These are phyloP conservation scores for Hozukius guyotensis DNA, from an alignment of 2,797 vertebrate species.

Conservation along the genomic window DNA sequence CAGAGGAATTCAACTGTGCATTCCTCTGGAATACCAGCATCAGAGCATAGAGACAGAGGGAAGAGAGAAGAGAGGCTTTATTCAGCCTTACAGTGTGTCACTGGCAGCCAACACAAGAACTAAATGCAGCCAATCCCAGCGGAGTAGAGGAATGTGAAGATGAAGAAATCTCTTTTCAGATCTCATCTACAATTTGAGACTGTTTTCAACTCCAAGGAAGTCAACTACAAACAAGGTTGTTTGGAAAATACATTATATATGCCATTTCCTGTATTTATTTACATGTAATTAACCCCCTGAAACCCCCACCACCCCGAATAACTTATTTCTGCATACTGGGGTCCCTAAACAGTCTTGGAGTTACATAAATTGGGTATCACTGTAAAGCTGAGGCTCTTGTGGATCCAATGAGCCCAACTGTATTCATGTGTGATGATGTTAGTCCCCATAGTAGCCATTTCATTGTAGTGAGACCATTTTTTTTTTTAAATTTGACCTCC, in stretches of 20 bases:
- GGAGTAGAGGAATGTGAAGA: constrained; percentile 64
- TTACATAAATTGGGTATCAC: too few relatives aligned
- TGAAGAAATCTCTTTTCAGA: constrained; percentile 18
- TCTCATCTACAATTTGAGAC: constrained; percentile 29
- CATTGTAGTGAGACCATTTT: too few relatives aligned
- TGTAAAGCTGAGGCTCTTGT: too few relatives aligned
- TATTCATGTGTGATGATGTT: too few relatives aligned
- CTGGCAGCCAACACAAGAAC: constrained; percentile 34
- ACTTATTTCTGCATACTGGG: too few relatives aligned
- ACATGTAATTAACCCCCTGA: neutral
- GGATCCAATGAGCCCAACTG: too few relatives aligned
- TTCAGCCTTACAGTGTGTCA: constrained; percentile 38
- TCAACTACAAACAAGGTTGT: neutral
- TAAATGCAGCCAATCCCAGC: constrained; percentile 62
- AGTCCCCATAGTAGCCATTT: too few relatives aligned
- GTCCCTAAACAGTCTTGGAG: too few relatives aligned
- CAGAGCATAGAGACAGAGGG: constrained; percentile 36
- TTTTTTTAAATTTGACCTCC: accelerated
- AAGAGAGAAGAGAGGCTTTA: constrained; percentile 39
- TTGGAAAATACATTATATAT: neutral
- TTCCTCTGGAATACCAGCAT: constrained; percentile 73
- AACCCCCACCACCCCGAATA: accelerated
- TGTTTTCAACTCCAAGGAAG: neutral
- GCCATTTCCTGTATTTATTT: constrained; percentile 2
- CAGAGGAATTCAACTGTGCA: constrained; percentile 69